Evolutionary conservation across 2,888 invertebrate genomes (phyloP), one percentile per base, ranked within the genome.

Genomic region (Acleris literana): DNA sequence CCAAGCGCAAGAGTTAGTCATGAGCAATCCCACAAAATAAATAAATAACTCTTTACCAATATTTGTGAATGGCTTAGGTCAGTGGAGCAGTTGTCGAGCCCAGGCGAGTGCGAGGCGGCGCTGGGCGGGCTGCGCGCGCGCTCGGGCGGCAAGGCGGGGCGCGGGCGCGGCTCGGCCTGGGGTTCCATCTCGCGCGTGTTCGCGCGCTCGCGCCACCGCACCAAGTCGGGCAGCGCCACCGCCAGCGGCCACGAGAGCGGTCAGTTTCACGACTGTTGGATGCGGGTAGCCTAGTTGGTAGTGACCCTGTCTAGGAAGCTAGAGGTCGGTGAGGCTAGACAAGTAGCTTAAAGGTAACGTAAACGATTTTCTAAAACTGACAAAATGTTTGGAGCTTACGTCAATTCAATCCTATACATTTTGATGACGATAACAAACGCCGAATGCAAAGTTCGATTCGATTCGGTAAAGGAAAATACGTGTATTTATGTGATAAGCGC

Each of bases 101-200:
- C 97, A 0, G 94, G 96, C 64, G 96, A 96, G 76, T 93, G 94
- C 52, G 96, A 96, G 75, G 94, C 95, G 11, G 94, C 95, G 0
- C 85, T 94, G 55, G 86, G 85, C 0, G 87, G 90, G 0, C 72
- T 92, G 90, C 77, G 93, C 13, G 84, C 85, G 43, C 93, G 84
- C 66, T 87, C 83, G 33, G 92, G 82, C 67, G 75, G 83, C 68
- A 94, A 88, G 74, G 93, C 80, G 6, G 87, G 83, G 3, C 90
- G 95, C 3, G 95, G 95, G 0, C 94, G 96, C 1, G 97, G 97
- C 17, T 94, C 95, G 20, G 96, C 97, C 1, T 98, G 97, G 97
- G 97, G 97, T 61, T 97, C 97, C 77, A 98, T 98, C 84, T 97
- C 97, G 1, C 94, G 97, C 72, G 97, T 98, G 39, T 98, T 98